phyloP scores from a whole-genome alignment of 2,113 vertebrate genomes.

The Danionella cerebrum region DNA sequence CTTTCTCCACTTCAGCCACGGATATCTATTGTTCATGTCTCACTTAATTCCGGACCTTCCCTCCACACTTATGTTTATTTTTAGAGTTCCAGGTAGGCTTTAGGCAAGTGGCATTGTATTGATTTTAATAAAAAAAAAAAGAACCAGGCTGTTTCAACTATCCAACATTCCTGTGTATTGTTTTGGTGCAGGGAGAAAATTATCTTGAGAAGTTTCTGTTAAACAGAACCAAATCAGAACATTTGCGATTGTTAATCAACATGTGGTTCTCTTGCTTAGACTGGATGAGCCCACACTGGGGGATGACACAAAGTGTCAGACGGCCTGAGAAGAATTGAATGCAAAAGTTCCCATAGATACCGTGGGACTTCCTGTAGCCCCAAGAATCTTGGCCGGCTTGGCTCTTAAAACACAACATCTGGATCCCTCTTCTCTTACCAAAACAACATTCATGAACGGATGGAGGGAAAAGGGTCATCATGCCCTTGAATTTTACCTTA shows the following conservation, averaged over 20 bases:
- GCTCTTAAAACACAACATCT: slow-evolving; percentile 52
- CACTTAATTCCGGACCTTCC: slow-evolving; percentile 19
- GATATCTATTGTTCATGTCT: slow-evolving; percentile 30
- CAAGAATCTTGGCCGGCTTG: not conserved
- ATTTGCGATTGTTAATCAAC: not conserved
- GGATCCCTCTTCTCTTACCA: slow-evolving; percentile 50
- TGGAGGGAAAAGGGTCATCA: slow-evolving; percentile 30
- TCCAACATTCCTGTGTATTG: too few relatives aligned
- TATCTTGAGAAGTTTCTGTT: too few relatives aligned
- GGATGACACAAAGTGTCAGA: slow-evolving; percentile 64
- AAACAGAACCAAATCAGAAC: not conserved
- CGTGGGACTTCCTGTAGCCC: slow-evolving; percentile 67
- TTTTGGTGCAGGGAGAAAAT: too few relatives aligned
- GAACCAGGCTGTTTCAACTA: too few relatives aligned
- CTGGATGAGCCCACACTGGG: slow-evolving; percentile 50
- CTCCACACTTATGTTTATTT: slow-evolving; percentile 36
- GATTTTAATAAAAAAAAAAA: too few relatives aligned
- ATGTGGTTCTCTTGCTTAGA: slow-evolving; percentile 10
- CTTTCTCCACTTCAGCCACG: slow-evolving; percentile 31
- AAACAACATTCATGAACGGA: slow-evolving; percentile 36
- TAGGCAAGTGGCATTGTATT: slow-evolving; percentile 20
- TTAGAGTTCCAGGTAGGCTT: slow-evolving; percentile 31
- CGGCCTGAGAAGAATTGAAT: slow-evolving; percentile 62
- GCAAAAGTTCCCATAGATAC: slow-evolving; percentile 67
- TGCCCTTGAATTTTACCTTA: slow-evolving; percentile 28